Conservation (phyloP, 2,113 vertebrate species). For the Eurystomus gularis region DNA sequence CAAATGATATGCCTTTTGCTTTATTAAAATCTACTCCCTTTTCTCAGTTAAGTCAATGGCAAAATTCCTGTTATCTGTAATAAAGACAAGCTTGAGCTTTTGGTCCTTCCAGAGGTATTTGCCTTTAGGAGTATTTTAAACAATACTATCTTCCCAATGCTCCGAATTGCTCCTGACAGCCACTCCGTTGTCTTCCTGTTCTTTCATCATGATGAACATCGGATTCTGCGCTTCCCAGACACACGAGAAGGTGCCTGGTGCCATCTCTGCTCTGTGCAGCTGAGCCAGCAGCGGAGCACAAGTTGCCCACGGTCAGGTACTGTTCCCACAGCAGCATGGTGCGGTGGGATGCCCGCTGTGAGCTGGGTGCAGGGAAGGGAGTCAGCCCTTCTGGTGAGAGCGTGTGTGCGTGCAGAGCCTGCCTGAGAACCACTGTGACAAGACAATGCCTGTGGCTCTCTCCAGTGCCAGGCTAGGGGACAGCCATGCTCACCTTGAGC, state of each 20-base stretch:
- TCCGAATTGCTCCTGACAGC: background rate
- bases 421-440: background rate
- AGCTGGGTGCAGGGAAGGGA: background rate
- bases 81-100: background rate
- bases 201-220: background rate
- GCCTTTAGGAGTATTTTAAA: background rate
- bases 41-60: background rate
- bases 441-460: accelerated
- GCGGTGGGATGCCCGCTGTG: accelerated
- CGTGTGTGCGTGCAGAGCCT: accelerated
- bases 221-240: background rate
- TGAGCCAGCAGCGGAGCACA: background rate
- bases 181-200: background rate
- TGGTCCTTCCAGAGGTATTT: background rate
- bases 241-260: accelerated
- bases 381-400: background rate
- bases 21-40: background rate
- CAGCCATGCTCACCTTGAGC: background rate
- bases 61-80: background rate
- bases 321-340: accelerated
- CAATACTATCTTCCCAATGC: background rate
- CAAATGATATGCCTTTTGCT: background rate
- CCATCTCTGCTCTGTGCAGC: background rate
- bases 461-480: background rate
- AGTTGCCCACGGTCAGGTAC: too few species aligned